phyloP scores from a whole-genome alignment of 2,113 vertebrate genomes.

The Heterocephalus glaber region DNA sequence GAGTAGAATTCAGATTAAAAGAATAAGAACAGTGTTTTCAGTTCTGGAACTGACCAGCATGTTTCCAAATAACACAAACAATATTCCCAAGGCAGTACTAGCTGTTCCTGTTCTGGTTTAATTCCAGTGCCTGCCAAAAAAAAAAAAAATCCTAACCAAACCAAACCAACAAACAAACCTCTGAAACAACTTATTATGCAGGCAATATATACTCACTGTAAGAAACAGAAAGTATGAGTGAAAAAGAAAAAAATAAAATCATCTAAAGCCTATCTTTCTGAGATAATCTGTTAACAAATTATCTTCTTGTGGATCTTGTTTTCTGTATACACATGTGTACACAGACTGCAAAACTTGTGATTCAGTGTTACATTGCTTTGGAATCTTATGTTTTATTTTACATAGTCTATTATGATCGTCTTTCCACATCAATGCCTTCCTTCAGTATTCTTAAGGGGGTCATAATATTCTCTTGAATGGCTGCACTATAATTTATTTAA shows the following conservation, averaged over 20 bases:
- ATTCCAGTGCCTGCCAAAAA: neutral
- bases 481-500: neutral
- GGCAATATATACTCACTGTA: neutral
- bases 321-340: neutral
- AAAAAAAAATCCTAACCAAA: neutral
- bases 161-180: neutral
- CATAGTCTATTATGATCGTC: neutral
- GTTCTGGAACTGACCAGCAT: neutral
- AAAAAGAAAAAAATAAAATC: neutral
- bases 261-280: neutral
- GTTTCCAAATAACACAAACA: neutral
- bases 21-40: constrained; percentile 27
- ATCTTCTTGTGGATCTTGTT: neutral
- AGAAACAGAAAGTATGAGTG: constrained; percentile 12
- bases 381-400: constrained; percentile 40
- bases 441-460: neutral
- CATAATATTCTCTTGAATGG: neutral
- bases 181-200: neutral
- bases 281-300: neutral
- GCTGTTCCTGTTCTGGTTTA: constrained; percentile 33
- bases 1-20: constrained; percentile 36
- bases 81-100: constrained; percentile 1
- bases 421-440: neutral
- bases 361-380: neutral
- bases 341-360: neutral